Conservation (phyloP, 2,113 vertebrate species). For the Callipepla squamata region DNA sequence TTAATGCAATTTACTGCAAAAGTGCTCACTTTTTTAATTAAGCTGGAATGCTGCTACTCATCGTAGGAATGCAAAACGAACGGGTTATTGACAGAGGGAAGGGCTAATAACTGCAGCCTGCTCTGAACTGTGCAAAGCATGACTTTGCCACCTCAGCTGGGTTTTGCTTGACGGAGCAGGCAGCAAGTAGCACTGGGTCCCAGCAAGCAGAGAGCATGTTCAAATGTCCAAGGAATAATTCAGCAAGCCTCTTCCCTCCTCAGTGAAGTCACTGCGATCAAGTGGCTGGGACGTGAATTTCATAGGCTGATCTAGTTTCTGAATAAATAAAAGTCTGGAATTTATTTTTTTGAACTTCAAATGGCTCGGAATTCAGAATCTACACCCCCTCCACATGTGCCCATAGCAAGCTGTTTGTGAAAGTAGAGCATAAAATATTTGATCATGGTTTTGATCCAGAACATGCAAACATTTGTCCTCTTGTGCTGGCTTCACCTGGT, state of each 20-base stretch:
- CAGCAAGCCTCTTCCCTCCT: constrained; percentile 23
- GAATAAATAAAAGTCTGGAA: constrained; percentile 66
- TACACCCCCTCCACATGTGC: constrained; percentile 69
- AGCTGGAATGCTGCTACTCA: constrained; percentile 56
- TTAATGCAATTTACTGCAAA: constrained; percentile 61
- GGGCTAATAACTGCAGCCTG: constrained; percentile 28
- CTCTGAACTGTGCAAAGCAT: background rate
- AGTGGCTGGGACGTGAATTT: constrained; percentile 60
- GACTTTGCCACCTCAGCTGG: background rate
- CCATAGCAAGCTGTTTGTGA: constrained; percentile 71
- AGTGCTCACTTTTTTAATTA: constrained; percentile 65
- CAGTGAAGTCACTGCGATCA: constrained; percentile 49
- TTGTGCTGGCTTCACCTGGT: constrained; percentile 80
- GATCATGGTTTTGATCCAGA: constrained; percentile 75
- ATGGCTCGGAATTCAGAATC: constrained; percentile 72
- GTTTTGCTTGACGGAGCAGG: background rate
- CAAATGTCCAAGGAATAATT: constrained; percentile 40
- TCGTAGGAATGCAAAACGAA: constrained; percentile 27
- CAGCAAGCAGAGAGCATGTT: background rate
- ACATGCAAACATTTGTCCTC: constrained; percentile 80
- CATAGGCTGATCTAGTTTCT: constrained; percentile 67
- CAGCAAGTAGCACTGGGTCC: background rate
- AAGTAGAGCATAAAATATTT: constrained; percentile 68
- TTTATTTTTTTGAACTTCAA: constrained; percentile 42
- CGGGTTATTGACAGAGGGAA: constrained; percentile 35